These are phyloP conservation scores for Laodelphax striatellus DNA, from an alignment of 1,140 invertebrate genomes.

Conservation along the genomic window DNA sequence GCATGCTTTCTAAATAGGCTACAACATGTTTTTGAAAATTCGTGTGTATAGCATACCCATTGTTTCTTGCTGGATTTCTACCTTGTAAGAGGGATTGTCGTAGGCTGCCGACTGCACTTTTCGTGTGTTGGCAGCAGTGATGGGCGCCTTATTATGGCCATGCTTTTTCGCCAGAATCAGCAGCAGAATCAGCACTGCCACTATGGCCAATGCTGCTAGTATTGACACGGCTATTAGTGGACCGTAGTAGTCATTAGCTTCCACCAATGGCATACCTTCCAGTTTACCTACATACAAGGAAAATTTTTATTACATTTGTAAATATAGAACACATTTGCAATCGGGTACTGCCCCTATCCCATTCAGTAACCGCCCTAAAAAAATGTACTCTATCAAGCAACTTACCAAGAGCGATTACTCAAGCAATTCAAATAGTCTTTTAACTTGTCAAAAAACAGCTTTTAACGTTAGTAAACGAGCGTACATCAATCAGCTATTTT, in stretches of 20 bases:
- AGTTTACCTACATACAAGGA: constrained; percentile 27
- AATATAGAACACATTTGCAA: too few species aligned
- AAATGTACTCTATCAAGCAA: too few species aligned
- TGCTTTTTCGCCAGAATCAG: constrained; percentile 67
- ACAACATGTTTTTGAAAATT: too few species aligned
- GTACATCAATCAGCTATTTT: too few species aligned
- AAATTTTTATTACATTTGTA: not conserved
- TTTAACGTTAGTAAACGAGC: too few species aligned
- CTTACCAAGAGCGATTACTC: too few species aligned
- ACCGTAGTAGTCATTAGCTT: constrained; percentile 65
- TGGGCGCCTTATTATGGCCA: constrained; percentile 45
- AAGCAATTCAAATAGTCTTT: too few species aligned
- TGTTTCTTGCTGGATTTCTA: constrained; percentile 81
- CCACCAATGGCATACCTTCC: constrained; percentile 34
- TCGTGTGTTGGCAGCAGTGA: constrained; percentile 38
- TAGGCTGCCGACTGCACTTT: constrained; percentile 56
- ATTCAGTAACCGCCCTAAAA: too few species aligned
- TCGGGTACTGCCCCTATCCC: too few species aligned
- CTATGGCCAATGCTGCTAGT: constrained; percentile 67
- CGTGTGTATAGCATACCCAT: constrained; percentile 48
- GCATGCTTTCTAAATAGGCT: too few species aligned
- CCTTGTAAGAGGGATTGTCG: constrained; percentile 89
- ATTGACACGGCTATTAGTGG: constrained; percentile 77
- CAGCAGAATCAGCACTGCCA: constrained; percentile 65
- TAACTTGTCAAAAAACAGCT: too few species aligned